These are phyloP conservation scores for Paramormyrops hopkinsi DNA, from an alignment of 2,797 vertebrate genomes.

Conservation along the genomic window DNA sequence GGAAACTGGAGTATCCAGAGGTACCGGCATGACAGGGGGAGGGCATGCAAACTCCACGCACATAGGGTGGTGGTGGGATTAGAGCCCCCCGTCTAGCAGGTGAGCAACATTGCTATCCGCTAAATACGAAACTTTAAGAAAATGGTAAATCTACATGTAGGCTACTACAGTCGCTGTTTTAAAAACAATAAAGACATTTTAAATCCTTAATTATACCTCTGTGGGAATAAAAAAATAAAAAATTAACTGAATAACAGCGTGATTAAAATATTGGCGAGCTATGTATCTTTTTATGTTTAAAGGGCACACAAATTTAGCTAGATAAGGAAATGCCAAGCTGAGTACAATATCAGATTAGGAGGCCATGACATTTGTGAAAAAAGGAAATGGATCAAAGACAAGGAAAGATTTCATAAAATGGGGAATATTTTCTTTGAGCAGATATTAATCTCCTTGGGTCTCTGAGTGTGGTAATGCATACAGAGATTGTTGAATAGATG, in stretches of 20 bases:
- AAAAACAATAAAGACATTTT: neutral
- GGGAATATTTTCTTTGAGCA: neutral
- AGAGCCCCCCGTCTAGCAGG: neutral
- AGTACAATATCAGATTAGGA: conserved; percentile 13
- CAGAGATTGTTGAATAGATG: neutral
- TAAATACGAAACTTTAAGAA: neutral
- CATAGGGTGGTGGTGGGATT: neutral
- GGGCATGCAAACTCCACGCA: neutral
- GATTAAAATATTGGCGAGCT: neutral
- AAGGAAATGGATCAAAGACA: conserved; percentile 1
- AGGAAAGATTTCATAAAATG: neutral
- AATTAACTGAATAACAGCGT: neutral
- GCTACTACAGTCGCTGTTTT: neutral
- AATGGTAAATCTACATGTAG: neutral
- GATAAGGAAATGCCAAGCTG: neutral
- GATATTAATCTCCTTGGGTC: neutral
- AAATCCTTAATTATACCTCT: neutral
- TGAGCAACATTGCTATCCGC: neutral
- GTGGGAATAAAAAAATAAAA: neutral
- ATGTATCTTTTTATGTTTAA: neutral
- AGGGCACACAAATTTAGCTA: neutral
- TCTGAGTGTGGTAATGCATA: neutral
- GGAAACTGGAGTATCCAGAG: neutral
- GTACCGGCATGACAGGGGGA: neutral
- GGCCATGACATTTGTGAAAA: neutral